A percentile compares a stretch with the other conserved stretches of the same genome.
Conservation (phyloP, 2,888 invertebrate genomes). For the Pyrocoelia pectoralis region DNA sequence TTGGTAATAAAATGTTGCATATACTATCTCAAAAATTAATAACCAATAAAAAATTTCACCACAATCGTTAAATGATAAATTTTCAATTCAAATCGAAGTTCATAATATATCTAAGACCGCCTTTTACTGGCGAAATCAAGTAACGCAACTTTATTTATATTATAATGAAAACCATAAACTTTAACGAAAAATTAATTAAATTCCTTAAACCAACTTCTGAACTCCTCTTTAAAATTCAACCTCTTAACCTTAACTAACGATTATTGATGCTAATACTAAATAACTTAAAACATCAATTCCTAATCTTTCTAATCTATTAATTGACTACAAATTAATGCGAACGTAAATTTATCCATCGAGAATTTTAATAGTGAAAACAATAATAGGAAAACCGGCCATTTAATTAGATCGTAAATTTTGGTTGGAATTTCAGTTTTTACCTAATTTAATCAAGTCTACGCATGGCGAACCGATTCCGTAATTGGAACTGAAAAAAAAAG, state of each 20-base stretch:
- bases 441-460: not conserved
- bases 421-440: slow-evolving; percentile 1
- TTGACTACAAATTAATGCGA: slow-evolving; percentile 4
- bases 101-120: no score
- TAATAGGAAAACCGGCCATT: no score
- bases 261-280: not conserved
- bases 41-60: no score
- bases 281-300: no score
- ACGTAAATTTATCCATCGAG: not conserved
- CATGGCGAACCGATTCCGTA: not conserved
- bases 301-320: slow-evolving; percentile 5
- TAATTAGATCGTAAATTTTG: not conserved
- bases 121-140: no score
- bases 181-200: not conserved
- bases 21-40: no score
- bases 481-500: not conserved
- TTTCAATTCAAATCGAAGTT: no score
- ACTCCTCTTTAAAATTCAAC: not conserved
- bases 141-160: not conserved
- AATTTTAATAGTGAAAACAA: not conserved
- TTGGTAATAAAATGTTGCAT: no score
- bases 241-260: not conserved
- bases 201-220: not conserved
- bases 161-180: not conserved
- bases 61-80: no score